phyloP scores from a whole-genome alignment of 2,888 invertebrate species.

The Frankliniella intonsa region DNA sequence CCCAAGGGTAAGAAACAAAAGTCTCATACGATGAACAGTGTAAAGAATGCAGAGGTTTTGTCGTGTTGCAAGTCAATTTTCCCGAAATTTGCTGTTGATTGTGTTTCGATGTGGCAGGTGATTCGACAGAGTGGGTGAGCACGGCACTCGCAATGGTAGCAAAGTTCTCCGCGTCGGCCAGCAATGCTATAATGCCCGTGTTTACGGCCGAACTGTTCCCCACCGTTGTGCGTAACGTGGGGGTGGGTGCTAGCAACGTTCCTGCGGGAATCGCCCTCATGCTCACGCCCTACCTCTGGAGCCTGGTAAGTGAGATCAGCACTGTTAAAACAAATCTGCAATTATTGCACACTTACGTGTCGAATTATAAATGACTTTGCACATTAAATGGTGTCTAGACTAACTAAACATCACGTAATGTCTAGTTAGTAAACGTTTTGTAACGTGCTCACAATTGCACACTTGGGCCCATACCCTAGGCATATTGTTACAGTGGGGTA shows the following conservation, averaged over 20 bases:
- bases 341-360: no score
- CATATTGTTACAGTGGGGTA: no score
- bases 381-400: no score
- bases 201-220: constrained; percentile 70
- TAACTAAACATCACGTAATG: no score
- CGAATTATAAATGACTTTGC: no score
- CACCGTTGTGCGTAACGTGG: constrained; percentile 64
- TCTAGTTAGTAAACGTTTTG: no score
- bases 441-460: no score
- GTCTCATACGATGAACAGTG: no score
- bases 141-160: constrained; percentile 73
- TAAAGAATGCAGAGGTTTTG: no score
- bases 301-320: constrained; percentile 52
- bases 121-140: constrained; percentile 54
- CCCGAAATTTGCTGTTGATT: neutral
- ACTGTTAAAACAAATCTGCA: no score
- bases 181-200: constrained; percentile 73
- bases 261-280: constrained; percentile 71
- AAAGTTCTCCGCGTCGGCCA: constrained; percentile 72
- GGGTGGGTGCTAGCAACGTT: constrained; percentile 70
- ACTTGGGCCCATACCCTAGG: no score
- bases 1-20: constrained; percentile 36
- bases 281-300: constrained; percentile 71
- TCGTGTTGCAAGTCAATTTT: no score
- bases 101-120: neutral